These are phyloP conservation scores for Chitala chitala DNA, from an alignment of 2,113 vertebrate genomes.

Conservation along the genomic window DNA sequence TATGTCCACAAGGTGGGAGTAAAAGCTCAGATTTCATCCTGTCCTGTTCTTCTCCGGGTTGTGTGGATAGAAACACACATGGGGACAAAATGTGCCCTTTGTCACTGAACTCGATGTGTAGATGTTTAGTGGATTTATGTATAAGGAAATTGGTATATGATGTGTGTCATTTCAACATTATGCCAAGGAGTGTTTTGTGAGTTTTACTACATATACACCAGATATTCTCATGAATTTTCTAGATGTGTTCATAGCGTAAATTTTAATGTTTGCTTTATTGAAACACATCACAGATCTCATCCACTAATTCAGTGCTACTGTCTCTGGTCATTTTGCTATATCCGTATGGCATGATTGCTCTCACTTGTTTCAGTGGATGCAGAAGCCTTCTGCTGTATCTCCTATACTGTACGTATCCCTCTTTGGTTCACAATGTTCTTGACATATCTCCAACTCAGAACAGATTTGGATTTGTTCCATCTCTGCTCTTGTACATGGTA, in stretches of 20 bases:
- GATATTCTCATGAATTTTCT: too few species aligned
- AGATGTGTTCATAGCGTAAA: too few species aligned
- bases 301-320: neutral
- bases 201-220: too few species aligned
- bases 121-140: conserved; percentile 1
- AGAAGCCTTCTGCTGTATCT: neutral
- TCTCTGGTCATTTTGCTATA: neutral
- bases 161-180: too few species aligned
- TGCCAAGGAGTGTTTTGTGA: too few species aligned
- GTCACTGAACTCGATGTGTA: neutral
- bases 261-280: too few species aligned
- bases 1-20: conserved; percentile 56
- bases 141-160: neutral
- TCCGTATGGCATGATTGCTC: neutral
- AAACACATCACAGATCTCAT: too few species aligned
- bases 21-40: conserved; percentile 28
- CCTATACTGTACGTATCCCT: neutral
- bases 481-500: too few species aligned
- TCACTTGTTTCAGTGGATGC: neutral
- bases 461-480: neutral
- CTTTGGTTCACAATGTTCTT: neutral
- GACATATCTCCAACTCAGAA: neutral
- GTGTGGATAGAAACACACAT: conserved; percentile 29
- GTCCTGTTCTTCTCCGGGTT: neutral
- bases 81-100: conserved; percentile 23